Percentiles rank a stretch among this genome's conserved stretches.
phyloP scores from a whole-genome alignment of 2,113 vertebrate species.

The Capreolus pygargus region DNA sequence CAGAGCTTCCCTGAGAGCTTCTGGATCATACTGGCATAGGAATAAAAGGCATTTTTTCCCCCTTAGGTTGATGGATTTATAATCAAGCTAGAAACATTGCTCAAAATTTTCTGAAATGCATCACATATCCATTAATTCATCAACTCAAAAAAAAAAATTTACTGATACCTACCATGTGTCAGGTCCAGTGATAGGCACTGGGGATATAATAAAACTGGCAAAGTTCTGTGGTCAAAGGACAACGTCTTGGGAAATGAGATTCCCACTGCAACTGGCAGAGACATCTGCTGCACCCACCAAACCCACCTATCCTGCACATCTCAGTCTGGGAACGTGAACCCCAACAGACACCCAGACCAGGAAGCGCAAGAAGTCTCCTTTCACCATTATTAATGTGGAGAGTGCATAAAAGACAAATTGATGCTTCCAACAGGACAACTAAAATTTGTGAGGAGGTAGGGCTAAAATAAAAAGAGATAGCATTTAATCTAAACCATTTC shows the following conservation, averaged over 20 bases:
- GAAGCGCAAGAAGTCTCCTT: conserved; percentile 1
- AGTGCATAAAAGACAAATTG: not conserved
- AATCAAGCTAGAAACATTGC: not conserved
- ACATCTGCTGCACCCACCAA: not conserved
- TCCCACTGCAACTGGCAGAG: not conserved
- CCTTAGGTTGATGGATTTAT: not conserved
- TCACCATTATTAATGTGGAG: not conserved
- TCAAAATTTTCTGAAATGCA: conserved; percentile 11
- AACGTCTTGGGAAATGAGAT: not conserved
- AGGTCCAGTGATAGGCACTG: not conserved
- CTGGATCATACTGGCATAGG: not conserved
- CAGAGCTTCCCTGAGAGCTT: not conserved
- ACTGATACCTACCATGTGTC: not conserved
- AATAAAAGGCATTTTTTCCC: not conserved
- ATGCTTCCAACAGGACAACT: conserved; percentile 34
- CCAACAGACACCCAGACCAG: not conserved
- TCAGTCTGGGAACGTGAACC: not conserved
- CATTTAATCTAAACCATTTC: conserved; percentile 48
- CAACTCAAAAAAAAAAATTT: not conserved
- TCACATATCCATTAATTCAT: not conserved
- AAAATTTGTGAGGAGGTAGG: conserved; percentile 1
- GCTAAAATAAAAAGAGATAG: conserved; percentile 31
- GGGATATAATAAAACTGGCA: not conserved
- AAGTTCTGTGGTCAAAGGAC: not conserved
- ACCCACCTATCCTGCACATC: not conserved